phyloP scores from a whole-genome alignment of 1,140 invertebrate species.

The Pollicipes pollicipes region DNA sequence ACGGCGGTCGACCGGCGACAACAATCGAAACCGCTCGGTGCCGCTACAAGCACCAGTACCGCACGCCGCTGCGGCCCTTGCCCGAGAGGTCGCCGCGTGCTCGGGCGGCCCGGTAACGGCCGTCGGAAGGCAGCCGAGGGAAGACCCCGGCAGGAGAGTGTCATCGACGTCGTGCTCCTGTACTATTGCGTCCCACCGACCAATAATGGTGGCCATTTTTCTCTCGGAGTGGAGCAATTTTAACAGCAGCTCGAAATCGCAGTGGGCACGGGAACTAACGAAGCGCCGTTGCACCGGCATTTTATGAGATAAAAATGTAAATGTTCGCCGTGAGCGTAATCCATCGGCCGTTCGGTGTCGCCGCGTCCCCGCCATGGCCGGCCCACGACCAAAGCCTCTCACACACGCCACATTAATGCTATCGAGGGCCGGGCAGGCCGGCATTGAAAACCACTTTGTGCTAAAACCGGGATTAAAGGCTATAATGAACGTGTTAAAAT shows the following conservation, averaged over 20 bases:
- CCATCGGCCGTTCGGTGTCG: neutral
- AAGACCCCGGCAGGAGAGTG: too few species aligned
- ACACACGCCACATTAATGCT: neutral
- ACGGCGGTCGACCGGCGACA: too few species aligned
- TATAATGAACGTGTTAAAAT: constrained; percentile 2
- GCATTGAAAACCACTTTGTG: constrained; percentile 1
- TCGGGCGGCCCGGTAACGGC: too few species aligned
- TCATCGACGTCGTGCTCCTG: too few species aligned
- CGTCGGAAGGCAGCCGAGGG: too few species aligned
- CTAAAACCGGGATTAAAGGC: neutral
- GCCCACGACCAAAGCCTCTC: neutral
- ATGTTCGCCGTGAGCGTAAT: too few species aligned
- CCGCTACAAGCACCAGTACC: too few species aligned
- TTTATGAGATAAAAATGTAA: constrained; percentile 2
- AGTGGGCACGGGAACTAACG: neutral
- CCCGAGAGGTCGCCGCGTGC: too few species aligned
- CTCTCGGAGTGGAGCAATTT: neutral
- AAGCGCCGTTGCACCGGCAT: neutral
- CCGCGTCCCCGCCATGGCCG: too few species aligned
- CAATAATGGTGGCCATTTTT: neutral
- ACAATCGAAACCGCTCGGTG: too few species aligned
- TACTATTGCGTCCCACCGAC: neutral
- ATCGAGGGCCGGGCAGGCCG: neutral
- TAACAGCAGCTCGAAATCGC: neutral
- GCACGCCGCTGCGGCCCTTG: too few species aligned